Conservation (phyloP, 2,113 vertebrate species). For the Psittacus erithacus region DNA sequence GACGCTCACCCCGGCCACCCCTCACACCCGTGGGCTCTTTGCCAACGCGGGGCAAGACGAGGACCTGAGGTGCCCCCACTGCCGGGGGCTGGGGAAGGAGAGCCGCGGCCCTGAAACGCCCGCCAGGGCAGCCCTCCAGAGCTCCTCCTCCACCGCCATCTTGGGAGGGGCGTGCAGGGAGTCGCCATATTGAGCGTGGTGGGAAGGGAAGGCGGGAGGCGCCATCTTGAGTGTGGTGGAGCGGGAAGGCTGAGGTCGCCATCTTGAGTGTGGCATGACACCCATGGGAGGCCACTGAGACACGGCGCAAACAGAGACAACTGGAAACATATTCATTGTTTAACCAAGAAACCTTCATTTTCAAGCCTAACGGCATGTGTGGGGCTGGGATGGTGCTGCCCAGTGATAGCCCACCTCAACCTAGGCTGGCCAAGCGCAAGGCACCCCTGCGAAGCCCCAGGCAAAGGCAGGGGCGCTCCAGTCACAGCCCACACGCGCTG, state of each 20-base stretch:
- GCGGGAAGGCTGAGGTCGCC: neutral
- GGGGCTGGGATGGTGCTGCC: neutral
- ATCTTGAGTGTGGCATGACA: neutral
- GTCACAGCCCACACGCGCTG: accelerated
- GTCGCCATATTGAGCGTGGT: neutral
- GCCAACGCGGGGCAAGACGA: conserved; percentile 77
- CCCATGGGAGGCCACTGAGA: neutral
- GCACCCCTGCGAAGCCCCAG: accelerated
- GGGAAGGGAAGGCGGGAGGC: accelerated
- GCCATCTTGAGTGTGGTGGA: neutral
- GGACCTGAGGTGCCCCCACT: neutral
- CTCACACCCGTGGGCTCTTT: conserved; percentile 87
- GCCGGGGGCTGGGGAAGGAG: accelerated
- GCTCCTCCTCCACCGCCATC: neutral
- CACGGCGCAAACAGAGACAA: neutral
- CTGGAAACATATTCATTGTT: neutral
- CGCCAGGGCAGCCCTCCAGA: no score
- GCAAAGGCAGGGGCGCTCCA: neutral
- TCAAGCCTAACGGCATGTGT: neutral
- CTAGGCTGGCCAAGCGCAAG: accelerated
- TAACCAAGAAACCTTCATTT: neutral
- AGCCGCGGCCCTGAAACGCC: accelerated
- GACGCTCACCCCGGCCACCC: conserved; percentile 71
- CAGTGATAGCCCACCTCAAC: neutral
- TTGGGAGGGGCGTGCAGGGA: neutral